phyloP scores from a whole-genome alignment of 2,888 invertebrate species.

The Leptinotarsa juncta region DNA sequence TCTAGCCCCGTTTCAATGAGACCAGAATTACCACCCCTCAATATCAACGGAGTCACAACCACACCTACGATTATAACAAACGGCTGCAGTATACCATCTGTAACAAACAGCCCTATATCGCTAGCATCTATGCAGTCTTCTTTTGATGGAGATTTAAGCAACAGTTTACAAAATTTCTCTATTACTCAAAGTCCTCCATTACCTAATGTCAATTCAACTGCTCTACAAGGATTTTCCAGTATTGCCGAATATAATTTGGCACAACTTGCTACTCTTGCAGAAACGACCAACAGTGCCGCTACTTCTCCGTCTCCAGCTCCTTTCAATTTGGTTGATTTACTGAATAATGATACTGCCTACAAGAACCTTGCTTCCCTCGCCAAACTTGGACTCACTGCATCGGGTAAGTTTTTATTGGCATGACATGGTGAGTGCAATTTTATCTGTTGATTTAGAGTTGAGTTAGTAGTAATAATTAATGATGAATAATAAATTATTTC shows the following conservation, averaged over 20 bases:
- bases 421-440: not conserved
- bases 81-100: slow-evolving; percentile 64
- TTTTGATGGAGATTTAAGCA: slow-evolving; percentile 78
- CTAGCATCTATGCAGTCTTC: slow-evolving; percentile 79
- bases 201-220: slow-evolving; percentile 54
- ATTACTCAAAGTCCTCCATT: slow-evolving; percentile 59
- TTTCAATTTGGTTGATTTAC: slow-evolving; percentile 82
- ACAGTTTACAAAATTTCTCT: slow-evolving; percentile 59
- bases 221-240: slow-evolving; percentile 72
- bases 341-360: slow-evolving; percentile 83
- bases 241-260: slow-evolving; percentile 90
- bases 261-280: slow-evolving; percentile 84
- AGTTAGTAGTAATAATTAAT: no score
- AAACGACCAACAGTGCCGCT: slow-evolving; percentile 68
- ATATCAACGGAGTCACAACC: slow-evolving; percentile 46
- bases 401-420: slow-evolving; percentile 65
- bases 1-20: slow-evolving; percentile 68
- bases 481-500: no score
- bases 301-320: slow-evolving; percentile 68
- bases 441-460: no score
- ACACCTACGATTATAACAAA: slow-evolving; percentile 52
- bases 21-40: slow-evolving; percentile 60
- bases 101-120: slow-evolving; percentile 77
- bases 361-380: slow-evolving; percentile 91
- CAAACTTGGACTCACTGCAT: slow-evolving; percentile 79